Conservation (phyloP, 2,888 invertebrate species). For the Apotomis turbidana region DNA sequence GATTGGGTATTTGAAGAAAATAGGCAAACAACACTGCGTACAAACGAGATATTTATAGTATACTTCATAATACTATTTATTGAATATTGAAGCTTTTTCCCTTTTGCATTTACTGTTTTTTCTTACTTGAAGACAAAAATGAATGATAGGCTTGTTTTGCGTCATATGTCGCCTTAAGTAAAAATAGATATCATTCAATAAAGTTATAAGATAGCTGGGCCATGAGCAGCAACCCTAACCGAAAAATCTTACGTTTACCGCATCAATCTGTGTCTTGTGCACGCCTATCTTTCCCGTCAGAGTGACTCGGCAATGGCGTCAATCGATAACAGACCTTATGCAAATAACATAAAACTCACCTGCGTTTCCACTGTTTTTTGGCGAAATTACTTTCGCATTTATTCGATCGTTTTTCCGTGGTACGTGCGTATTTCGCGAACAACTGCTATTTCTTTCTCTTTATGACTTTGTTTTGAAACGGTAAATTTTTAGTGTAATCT, state of each 20-base stretch:
- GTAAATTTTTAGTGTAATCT: conserved; percentile 28
- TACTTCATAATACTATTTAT: too few relatives aligned
- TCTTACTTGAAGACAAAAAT: too few relatives aligned
- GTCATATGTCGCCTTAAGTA: not conserved
- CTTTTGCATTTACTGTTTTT: too few relatives aligned
- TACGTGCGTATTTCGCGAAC: conserved; percentile 1
- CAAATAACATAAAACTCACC: conserved; percentile 8
- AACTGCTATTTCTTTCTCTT: conserved; percentile 9
- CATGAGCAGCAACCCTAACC: conserved; percentile 13
- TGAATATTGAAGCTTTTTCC: too few relatives aligned
- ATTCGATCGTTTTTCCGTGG: conserved; percentile 6
- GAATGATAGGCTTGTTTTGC: too few relatives aligned
- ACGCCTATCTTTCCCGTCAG: conserved; percentile 20
- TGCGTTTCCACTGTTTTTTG: not conserved
- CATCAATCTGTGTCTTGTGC: conserved; percentile 38
- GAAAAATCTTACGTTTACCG: conserved; percentile 15
- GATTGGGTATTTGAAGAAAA: too few relatives aligned
- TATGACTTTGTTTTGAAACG: conserved; percentile 33
- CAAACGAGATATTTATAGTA: too few relatives aligned
- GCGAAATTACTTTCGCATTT: conserved; percentile 8
- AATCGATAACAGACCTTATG: conserved; percentile 28
- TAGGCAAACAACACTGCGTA: too few relatives aligned
- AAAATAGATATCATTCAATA: conserved; percentile 23
- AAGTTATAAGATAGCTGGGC: conserved; percentile 4
- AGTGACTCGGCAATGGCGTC: conserved; percentile 1